Base-by-base conservation (phyloP, 2,888 invertebrate genomes). In the Netelia virgata region DNA sequence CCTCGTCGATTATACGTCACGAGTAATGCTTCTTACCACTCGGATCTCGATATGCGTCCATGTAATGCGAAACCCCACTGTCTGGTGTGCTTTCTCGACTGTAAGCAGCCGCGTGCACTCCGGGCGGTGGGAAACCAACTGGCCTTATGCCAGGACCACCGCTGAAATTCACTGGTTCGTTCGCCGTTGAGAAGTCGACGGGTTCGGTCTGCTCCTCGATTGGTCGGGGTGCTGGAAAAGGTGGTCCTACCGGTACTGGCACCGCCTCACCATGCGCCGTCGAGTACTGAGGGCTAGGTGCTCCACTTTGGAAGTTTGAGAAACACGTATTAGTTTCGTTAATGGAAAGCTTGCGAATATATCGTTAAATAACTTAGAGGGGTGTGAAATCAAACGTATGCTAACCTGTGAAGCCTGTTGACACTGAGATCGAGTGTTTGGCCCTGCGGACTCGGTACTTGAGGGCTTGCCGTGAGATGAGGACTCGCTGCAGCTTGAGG, bases 401-500 rank as follows among this genome's bases (percentile, higher is more conserved):
- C 88, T 91, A 95, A 97, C 97, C 97, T 97, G 95, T 97, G 97
- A 94, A 97, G 95, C 94, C 97, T 95, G 94, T 97, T 97, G 90
- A 98, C 97, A 94, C 97, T 97, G 94, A 97, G 96, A 95, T 98
- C 97, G 94, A 97, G 95, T 90, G 97, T 97, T 94, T 98, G 97
- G 90, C 97, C 97, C 95, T 97, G 97, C 86, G 97, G 97, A 95
- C 97, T 97, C 92, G 97, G 97, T 94, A 97, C 97, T 95, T 97
- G 97, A 88, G 97, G 97, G 94, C 97, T 97, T 92, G 97, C 96
- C 88, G 97, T 96, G 90, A 96, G 95, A 92, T 96, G 96, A 87
- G 97, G 97, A 94, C 97, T 97, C 87, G 97, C 96, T 89, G 97
- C 97, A 83, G 97, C 97, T 94, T 97, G 97, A 88, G 97, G 97